Conservation (phyloP, 1,140 invertebrate genomes). For the Zaprionus taronus region DNA sequence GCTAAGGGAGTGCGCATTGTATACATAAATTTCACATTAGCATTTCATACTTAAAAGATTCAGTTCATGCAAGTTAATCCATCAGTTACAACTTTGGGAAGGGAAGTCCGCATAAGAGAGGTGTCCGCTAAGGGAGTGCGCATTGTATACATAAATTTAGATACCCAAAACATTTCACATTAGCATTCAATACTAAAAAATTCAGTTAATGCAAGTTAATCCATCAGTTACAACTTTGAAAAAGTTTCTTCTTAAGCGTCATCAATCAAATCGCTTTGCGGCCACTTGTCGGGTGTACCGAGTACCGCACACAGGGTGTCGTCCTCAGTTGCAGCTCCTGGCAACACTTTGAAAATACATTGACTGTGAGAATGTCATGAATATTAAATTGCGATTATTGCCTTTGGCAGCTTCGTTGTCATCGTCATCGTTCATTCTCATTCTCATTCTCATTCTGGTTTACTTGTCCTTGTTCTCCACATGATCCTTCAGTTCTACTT, state of each 20-base stretch:
- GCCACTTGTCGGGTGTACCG: constrained; percentile 46
- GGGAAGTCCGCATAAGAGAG: too few species aligned
- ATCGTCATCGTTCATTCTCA: constrained; percentile 18
- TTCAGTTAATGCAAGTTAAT: background rate
- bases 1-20: too few species aligned
- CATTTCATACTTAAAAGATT: background rate
- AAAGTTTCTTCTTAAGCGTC: background rate
- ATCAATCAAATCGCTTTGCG: constrained; percentile 33
- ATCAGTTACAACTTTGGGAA: background rate
- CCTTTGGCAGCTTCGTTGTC: constrained; percentile 63
- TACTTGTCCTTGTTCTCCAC: background rate
- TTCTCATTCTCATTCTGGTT: background rate
- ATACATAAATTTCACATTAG: background rate
- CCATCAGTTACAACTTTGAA: background rate
- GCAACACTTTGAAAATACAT: constrained; percentile 74
- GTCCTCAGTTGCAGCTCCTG: constrained; percentile 52
- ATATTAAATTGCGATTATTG: constrained; percentile 83
- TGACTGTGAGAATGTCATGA: constrained; percentile 76
- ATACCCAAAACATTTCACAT: background rate
- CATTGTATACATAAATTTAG: too few species aligned
- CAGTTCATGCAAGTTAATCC: background rate
- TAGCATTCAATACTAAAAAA: background rate
- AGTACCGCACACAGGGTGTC: constrained; percentile 5
- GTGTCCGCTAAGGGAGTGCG: too few species aligned
- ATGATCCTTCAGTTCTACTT: background rate